phyloP scores from a whole-genome alignment of 2,113 vertebrate species.

The Corythornis cristatus region DNA sequence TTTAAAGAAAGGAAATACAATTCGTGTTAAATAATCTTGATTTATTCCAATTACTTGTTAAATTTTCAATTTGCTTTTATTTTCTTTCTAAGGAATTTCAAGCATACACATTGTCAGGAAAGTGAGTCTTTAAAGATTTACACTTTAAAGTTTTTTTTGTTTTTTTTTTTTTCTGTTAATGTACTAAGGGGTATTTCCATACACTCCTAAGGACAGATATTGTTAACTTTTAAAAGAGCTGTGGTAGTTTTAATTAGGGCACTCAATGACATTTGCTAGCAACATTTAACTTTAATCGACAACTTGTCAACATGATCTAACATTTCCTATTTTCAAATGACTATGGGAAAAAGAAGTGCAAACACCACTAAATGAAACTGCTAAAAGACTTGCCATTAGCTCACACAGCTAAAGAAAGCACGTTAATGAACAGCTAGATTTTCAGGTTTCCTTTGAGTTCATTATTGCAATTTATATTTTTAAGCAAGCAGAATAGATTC shows the following conservation, averaged over 20 bases:
- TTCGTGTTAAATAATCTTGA: background rate
- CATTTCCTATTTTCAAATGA: conserved; percentile 53
- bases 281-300: conserved; percentile 62
- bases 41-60: background rate
- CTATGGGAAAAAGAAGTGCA: conserved; percentile 31
- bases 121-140: background rate
- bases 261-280: conserved; percentile 36
- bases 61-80: background rate
- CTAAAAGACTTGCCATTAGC: background rate
- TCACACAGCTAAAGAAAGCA: background rate
- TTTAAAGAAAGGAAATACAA: background rate
- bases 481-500: background rate
- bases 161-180: background rate
- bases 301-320: conserved; percentile 61
- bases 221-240: conserved; percentile 52
- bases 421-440: background rate
- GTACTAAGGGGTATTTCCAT: conserved; percentile 24
- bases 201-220: conserved; percentile 21
- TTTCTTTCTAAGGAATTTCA: background rate
- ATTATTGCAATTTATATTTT: background rate
- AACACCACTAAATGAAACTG: conserved; percentile 22
- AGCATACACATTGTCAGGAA: background rate
- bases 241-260: conserved; percentile 65
- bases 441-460: background rate
- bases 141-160: background rate